Percentiles rank a stretch among this genome's conserved stretches.
Evolutionary conservation across 2,797 vertebrate genomes (phyloP).

Genomic region (Enteromius anoplus): DNA sequence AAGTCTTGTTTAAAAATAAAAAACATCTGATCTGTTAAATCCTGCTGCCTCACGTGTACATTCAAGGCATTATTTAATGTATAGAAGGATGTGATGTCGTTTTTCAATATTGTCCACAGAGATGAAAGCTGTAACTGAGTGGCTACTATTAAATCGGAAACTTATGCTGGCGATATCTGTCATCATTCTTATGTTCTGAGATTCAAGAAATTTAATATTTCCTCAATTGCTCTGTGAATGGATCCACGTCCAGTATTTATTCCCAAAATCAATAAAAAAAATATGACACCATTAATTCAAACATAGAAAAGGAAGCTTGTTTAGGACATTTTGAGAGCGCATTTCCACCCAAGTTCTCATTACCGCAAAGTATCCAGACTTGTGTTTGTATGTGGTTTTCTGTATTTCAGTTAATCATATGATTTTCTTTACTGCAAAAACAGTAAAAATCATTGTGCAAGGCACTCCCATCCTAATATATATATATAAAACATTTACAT

Average conservation of each 20-base stretch:
- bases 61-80: conserved; percentile 74
- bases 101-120: conserved; percentile 63
- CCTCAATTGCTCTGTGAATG: neutral
- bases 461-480: neutral
- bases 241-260: neutral
- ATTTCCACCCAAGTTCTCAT: neutral
- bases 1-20: conserved; percentile 68
- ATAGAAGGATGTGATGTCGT: conserved; percentile 70
- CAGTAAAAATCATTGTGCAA: neutral
- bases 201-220: neutral
- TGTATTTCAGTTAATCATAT: neutral
- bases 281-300: too few species aligned
- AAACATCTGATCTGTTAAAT: conserved; percentile 56
- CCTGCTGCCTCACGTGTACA: conserved; percentile 60
- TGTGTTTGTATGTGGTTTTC: neutral
- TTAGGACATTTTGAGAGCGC: neutral
- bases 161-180: conserved; percentile 3
- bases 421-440: neutral
- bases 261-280: neutral
- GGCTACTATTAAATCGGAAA: conserved; percentile 33
- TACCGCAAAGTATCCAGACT: neutral
- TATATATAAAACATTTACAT: too few species aligned
- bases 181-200: conserved; percentile 1
- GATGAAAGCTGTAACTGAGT: conserved; percentile 67
- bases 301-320: neutral